These are phyloP conservation scores for Anadara kagoshimensis DNA, from an alignment of 1,140 invertebrate species.

Conservation along the genomic window DNA sequence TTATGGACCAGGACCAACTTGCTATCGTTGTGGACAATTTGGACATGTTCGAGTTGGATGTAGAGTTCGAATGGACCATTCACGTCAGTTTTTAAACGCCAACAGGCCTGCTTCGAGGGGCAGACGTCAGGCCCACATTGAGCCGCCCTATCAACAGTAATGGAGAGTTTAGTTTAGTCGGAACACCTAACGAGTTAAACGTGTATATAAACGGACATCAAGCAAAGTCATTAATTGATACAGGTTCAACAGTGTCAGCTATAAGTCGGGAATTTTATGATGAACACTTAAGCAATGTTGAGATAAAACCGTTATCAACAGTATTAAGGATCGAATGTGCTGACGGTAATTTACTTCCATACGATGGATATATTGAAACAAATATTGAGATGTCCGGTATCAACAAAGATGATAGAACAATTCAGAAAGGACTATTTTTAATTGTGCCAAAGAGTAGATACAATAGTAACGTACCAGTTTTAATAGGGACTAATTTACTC, in stretches of 20 bases:
- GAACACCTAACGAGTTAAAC: not conserved
- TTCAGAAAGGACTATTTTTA: too few species aligned
- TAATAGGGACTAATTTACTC: conserved; percentile 10
- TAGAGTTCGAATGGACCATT: conserved; percentile 20
- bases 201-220: not conserved
- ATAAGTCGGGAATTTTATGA: conserved; percentile 9
- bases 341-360: conserved; percentile 12
- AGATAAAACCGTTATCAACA: conserved; percentile 8
- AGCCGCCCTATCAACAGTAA: too few species aligned
- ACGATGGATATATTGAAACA: conserved; percentile 13
- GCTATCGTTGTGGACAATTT: conserved; percentile 18
- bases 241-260: conserved; percentile 24
- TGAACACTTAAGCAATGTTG: conserved; percentile 4
- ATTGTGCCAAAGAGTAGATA: conserved; percentile 23
- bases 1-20: not conserved
- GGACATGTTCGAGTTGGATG: conserved; percentile 24
- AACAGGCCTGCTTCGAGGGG: conserved; percentile 14
- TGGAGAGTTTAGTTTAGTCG: too few species aligned
- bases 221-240: conserved; percentile 11
- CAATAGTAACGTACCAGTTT: conserved; percentile 3
- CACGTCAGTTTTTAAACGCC: conserved; percentile 20
- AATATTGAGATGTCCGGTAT: not conserved
- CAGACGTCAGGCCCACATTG: conserved; percentile 6
- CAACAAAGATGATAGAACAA: too few species aligned
- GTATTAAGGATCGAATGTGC: conserved; percentile 27